Evolutionary conservation across 2,888 invertebrate genomes (phyloP).

Genomic region (Spodoptera picta): DNA sequence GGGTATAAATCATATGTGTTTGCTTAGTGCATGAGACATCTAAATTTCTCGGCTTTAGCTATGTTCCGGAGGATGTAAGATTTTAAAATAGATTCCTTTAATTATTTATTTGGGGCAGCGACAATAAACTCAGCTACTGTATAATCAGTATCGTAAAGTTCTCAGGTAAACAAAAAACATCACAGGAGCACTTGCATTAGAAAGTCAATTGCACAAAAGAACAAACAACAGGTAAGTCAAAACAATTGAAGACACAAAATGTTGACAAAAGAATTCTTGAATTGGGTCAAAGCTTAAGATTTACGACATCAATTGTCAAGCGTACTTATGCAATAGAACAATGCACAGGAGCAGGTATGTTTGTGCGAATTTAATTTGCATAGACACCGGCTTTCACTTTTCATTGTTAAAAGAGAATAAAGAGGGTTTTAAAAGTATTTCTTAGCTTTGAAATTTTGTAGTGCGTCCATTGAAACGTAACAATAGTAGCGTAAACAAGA

Average conservation of each 20-base stretch:
- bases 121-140: too few relatives aligned
- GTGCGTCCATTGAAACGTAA: constrained; percentile 49
- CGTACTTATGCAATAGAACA: constrained; percentile 69
- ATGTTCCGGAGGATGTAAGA: constrained; percentile 63
- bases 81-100: constrained; percentile 23
- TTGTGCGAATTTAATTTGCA: constrained; percentile 78
- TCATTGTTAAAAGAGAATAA: constrained; percentile 74
- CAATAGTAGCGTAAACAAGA: constrained; percentile 19
- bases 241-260: constrained; percentile 58
- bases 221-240: constrained; percentile 70
- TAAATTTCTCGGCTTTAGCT: constrained; percentile 67
- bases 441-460: constrained; percentile 47
- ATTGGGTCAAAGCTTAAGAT: constrained; percentile 74
- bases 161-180: constrained; percentile 7
- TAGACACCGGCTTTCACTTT: constrained; percentile 82
- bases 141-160: too few relatives aligned
- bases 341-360: constrained; percentile 69
- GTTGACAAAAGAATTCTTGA: constrained; percentile 64
- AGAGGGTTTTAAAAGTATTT: constrained; percentile 62
- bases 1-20: constrained; percentile 85
- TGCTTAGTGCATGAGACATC: constrained; percentile 80
- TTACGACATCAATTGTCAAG: constrained; percentile 77
- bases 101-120: too few relatives aligned
- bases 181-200: constrained; percentile 3
- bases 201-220: constrained; percentile 29